Conservation (phyloP, 2,888 invertebrate genomes). For the Furcula furcula region DNA sequence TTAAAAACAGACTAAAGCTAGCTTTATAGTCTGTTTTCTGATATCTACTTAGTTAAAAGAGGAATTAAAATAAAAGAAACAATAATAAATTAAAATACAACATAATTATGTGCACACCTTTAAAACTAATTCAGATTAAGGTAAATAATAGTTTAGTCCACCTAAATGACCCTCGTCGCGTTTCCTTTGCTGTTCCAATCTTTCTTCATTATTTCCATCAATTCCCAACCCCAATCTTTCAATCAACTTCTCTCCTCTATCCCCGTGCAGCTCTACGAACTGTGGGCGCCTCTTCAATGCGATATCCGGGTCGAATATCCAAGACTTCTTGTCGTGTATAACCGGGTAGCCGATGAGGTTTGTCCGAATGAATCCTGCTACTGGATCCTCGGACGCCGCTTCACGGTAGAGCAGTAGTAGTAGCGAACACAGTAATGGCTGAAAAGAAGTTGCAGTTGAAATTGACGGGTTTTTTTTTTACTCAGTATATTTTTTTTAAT, state of each 20-base stretch:
- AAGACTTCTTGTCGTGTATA: slow-evolving; percentile 79
- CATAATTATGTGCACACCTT: too few species aligned
- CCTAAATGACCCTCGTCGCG: slow-evolving; percentile 83
- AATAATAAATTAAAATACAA: too few species aligned
- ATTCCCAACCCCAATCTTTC: slow-evolving; percentile 84
- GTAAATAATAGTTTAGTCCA: slow-evolving; percentile 64
- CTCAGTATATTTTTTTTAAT: too few species aligned
- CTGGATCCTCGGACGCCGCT: slow-evolving; percentile 41
- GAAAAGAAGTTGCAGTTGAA: slow-evolving; percentile 33
- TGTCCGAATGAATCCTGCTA: slow-evolving; percentile 55
- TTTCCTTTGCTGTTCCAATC: slow-evolving; percentile 70
- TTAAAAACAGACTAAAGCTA: too few species aligned
- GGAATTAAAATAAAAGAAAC: too few species aligned
- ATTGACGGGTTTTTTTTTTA: too few species aligned
- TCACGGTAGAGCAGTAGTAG: slow-evolving; percentile 42
- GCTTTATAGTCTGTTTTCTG: too few species aligned
- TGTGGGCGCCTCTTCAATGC: slow-evolving; percentile 80
- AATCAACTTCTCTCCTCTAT: slow-evolving; percentile 83
- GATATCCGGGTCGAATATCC: slow-evolving; percentile 85
- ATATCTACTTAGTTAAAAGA: too few species aligned
- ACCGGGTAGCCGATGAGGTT: slow-evolving; percentile 84
- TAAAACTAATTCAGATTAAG: too few species aligned
- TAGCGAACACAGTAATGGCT: slow-evolving; percentile 50
- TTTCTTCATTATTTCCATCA: slow-evolving; percentile 82
- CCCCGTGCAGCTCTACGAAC: slow-evolving; percentile 84